These are phyloP conservation scores for Cyclura pinguis DNA, from an alignment of 2,797 vertebrate species.

Conservation along the genomic window DNA sequence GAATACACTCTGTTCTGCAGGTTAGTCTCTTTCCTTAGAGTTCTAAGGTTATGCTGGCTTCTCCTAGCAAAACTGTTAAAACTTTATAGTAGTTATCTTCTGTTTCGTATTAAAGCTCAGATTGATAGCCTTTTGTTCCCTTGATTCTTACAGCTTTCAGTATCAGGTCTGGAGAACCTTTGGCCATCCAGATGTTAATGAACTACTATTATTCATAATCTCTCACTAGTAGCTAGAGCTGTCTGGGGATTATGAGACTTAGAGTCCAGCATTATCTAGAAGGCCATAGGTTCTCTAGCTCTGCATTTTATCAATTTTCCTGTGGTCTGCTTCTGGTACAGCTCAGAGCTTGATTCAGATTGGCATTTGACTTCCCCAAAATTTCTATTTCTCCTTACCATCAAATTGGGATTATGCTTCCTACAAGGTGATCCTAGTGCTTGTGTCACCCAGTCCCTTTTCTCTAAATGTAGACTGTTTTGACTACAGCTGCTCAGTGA, in stretches of 20 bases:
- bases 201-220: too few species aligned
- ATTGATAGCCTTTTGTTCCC: not conserved
- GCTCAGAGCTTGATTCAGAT: not conserved
- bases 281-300: too few species aligned
- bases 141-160: not conserved
- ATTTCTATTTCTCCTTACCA: not conserved
- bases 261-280: too few species aligned
- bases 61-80: not conserved
- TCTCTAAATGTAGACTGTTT: not conserved
- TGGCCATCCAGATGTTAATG: too few species aligned
- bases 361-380: not conserved
- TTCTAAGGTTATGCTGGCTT: not conserved
- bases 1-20: not conserved
- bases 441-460: not conserved
- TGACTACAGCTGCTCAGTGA: not conserved
- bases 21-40: not conserved
- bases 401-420: not conserved
- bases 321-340: not conserved
- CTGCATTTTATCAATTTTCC: not conserved
- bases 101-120: not conserved
- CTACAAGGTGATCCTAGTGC: not conserved
- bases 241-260: too few species aligned
- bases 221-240: too few species aligned
- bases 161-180: not conserved
- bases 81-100: not conserved